phyloP scores from a whole-genome alignment of 2,888 invertebrate genomes.

The Agrotis ipsilon region DNA sequence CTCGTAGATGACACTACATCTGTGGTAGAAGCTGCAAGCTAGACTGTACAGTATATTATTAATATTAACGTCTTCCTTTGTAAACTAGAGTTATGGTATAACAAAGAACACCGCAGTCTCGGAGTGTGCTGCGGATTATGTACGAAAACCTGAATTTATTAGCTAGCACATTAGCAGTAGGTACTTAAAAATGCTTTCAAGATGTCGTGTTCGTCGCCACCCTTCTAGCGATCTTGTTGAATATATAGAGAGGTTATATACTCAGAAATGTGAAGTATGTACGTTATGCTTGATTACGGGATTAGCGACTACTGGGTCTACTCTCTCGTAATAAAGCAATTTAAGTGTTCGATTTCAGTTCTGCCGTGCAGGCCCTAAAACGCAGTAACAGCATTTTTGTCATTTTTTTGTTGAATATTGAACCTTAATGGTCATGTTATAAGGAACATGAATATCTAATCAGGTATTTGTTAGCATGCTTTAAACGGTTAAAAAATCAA shows the following conservation, averaged over 20 bases:
- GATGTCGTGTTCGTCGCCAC: constrained; percentile 59
- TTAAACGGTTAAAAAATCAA: too few relatives aligned
- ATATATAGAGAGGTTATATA: background rate
- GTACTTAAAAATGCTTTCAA: constrained; percentile 72
- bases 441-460: too few relatives aligned
- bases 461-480: too few relatives aligned
- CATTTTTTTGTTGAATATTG: too few relatives aligned
- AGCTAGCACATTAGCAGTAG: constrained; percentile 61
- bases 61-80: constrained; percentile 45
- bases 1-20: constrained; percentile 11
- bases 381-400: too few relatives aligned
- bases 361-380: too few relatives aligned
- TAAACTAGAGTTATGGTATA: constrained; percentile 48
- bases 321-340: background rate
- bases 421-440: too few relatives aligned
- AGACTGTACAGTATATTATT: constrained; percentile 17
- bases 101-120: constrained; percentile 43
- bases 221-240: constrained; percentile 29
- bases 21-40: background rate
- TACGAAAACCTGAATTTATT: constrained; percentile 64
- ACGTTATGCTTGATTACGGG: constrained; percentile 13
- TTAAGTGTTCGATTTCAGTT: too few relatives aligned
- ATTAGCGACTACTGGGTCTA: background rate
- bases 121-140: constrained; percentile 51
- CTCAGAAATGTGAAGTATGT: constrained; percentile 2